These are phyloP conservation scores for Physocephala rufipes DNA, from an alignment of 2,888 invertebrate species.

Conservation along the genomic window DNA sequence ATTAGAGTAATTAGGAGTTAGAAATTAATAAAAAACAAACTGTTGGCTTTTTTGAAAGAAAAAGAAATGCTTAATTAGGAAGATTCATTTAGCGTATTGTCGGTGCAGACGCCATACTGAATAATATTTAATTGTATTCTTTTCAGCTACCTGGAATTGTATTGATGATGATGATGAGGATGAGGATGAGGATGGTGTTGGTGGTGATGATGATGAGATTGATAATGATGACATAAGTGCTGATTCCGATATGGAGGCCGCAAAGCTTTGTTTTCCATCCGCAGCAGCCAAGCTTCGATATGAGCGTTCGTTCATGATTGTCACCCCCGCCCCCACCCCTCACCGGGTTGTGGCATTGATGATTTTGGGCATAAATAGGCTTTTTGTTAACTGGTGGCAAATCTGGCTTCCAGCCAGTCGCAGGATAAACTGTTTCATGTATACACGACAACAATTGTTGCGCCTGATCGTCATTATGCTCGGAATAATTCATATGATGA, in stretches of 20 bases:
- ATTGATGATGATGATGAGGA: conserved; percentile 41
- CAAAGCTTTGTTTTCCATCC: conserved; percentile 35
- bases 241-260: conserved; percentile 8
- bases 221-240: conserved; percentile 16
- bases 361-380: conserved; percentile 27
- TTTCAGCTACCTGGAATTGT: conserved; percentile 30
- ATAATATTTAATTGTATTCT: too few species aligned
- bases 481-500: conserved; percentile 1
- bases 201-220: not conserved
- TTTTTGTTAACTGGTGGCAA: conserved; percentile 50
- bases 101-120: too few species aligned
- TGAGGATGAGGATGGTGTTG: conserved; percentile 46
- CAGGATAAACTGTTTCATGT: not conserved
- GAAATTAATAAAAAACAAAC: too few species aligned
- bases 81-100: too few species aligned
- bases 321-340: not conserved
- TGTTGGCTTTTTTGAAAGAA: too few species aligned
- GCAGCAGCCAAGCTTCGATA: conserved; percentile 1
- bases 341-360: conserved; percentile 40
- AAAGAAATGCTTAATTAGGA: too few species aligned
- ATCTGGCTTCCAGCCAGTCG: conserved; percentile 53
- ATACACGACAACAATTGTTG: conserved; percentile 21
- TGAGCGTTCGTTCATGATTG: not conserved
- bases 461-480: conserved; percentile 8
- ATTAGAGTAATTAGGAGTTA: too few species aligned